A percentile compares a stretch with the other conserved stretches of the same genome.
phyloP scores from a whole-genome alignment of 2,113 vertebrate species.

The Athene cunicularia region DNA sequence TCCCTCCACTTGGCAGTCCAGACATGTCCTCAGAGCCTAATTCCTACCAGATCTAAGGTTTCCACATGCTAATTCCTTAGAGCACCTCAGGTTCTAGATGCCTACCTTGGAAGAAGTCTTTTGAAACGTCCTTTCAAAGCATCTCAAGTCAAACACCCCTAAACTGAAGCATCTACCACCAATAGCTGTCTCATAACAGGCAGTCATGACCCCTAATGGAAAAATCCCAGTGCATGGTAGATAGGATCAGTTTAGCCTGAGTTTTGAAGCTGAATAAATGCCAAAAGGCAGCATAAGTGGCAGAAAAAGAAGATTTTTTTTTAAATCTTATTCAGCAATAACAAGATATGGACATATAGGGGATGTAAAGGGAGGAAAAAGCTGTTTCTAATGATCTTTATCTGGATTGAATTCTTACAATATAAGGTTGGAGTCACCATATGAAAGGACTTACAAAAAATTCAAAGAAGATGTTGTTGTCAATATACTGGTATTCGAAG shows the following conservation, averaged over 20 bases:
- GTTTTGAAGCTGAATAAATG: neutral
- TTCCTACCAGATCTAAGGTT: neutral
- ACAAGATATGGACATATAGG: neutral
- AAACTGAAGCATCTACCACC: neutral
- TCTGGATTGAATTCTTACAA: neutral
- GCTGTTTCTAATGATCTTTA: neutral
- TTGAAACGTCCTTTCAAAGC: neutral
- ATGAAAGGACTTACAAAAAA: constrained; percentile 92
- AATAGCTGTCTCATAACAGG: neutral
- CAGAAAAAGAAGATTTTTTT: neutral
- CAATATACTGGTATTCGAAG: constrained; percentile 96
- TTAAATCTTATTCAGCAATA: neutral
- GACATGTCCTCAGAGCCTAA: neutral
- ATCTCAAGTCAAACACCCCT: neutral
- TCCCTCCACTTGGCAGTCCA: accelerated
- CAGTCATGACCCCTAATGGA: neutral
- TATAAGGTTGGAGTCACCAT: neutral
- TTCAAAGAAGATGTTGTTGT: constrained; percentile 96
- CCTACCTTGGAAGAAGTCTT: neutral
- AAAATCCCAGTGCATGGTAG: neutral
- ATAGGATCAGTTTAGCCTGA: neutral
- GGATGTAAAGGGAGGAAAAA: neutral
- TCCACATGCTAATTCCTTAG: neutral
- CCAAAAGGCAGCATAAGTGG: neutral
- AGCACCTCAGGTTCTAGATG: neutral